Percentiles rank a stretch among this genome's conserved stretches.
phyloP scores from a whole-genome alignment of 2,113 vertebrate species.

The Channa maculata region DNA sequence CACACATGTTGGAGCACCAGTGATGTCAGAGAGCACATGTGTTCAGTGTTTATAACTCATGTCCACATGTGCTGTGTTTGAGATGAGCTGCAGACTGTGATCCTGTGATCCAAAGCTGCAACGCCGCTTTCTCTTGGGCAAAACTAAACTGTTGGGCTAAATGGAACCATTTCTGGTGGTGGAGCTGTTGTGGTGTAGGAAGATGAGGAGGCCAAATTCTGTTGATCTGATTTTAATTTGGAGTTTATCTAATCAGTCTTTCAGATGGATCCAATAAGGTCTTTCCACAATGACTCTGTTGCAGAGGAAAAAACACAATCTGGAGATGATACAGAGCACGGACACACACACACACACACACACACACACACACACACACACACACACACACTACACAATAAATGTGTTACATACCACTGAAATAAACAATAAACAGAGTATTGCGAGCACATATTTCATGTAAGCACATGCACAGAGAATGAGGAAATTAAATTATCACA shows the following conservation, averaged over 20 bases:
- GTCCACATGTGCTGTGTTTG: slow-evolving; percentile 61
- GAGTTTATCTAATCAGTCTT: slow-evolving; percentile 77
- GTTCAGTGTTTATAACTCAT: slow-evolving; percentile 69
- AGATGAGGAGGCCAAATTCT: slow-evolving; percentile 60
- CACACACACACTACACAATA: slow-evolving; percentile 42
- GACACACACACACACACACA: too few species aligned
- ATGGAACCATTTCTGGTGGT: slow-evolving; percentile 68
- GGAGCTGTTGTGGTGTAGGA: slow-evolving; percentile 55
- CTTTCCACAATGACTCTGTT: slow-evolving; percentile 65
- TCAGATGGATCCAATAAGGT: slow-evolving; percentile 79
- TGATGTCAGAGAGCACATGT: slow-evolving; percentile 73
- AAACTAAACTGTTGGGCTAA: slow-evolving; percentile 47
- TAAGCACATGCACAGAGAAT: not conserved
- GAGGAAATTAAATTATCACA: not conserved
- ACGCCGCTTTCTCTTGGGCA: slow-evolving; percentile 53
- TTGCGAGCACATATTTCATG: slow-evolving; percentile 15
- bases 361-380: slow-evolving; percentile 32
- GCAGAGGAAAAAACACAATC: slow-evolving; percentile 73
- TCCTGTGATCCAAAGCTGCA: slow-evolving; percentile 53
- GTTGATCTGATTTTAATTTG: slow-evolving; percentile 79
- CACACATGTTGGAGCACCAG: slow-evolving; percentile 60
- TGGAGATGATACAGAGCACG: slow-evolving; percentile 63
- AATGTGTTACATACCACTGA: slow-evolving; percentile 37
- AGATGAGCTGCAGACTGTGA: slow-evolving; percentile 66
- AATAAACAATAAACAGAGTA: slow-evolving; percentile 31